Percentiles rank a stretch among this genome's conserved stretches.
Evolutionary conservation across 2,113 vertebrate genomes (phyloP).

Genomic region (Eptesicus fuscus): DNA sequence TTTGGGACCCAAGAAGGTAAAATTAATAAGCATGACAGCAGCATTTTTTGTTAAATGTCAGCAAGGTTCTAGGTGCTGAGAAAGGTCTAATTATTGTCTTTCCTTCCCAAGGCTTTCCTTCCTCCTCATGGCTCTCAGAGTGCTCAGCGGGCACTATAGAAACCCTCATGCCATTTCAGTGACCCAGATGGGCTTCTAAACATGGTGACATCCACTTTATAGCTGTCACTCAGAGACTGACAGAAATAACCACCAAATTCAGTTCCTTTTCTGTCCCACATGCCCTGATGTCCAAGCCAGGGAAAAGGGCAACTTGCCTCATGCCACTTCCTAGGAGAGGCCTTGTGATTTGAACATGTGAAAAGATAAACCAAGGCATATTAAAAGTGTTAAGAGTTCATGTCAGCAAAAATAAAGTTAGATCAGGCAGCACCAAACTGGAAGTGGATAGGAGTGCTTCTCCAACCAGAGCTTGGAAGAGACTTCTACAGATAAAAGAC

Average conservation of each 20-base stretch:
- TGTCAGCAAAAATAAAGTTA: background rate
- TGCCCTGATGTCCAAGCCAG: background rate
- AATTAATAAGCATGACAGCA: background rate
- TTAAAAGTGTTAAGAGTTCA: background rate
- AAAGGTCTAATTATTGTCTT: background rate
- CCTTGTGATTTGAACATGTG: background rate
- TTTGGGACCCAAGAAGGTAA: background rate
- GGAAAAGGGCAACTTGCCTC: background rate
- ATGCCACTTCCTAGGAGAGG: background rate
- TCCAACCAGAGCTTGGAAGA: background rate
- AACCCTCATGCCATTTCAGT: background rate
- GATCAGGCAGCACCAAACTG: background rate
- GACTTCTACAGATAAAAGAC: background rate
- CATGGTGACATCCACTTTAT: rapidly evolving
- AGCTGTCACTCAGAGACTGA: background rate
- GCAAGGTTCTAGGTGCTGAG: background rate
- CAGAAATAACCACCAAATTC: background rate
- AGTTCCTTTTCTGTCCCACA: background rate
- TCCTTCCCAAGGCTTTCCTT: background rate
- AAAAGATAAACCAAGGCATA: background rate
- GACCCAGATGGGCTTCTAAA: background rate
- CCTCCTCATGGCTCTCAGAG: background rate
- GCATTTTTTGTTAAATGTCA: background rate
- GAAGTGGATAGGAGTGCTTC: background rate
- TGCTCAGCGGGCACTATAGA: background rate